Evolutionary conservation across 2,113 vertebrate genomes (phyloP).

Genomic region (Piaya cayana): DNA sequence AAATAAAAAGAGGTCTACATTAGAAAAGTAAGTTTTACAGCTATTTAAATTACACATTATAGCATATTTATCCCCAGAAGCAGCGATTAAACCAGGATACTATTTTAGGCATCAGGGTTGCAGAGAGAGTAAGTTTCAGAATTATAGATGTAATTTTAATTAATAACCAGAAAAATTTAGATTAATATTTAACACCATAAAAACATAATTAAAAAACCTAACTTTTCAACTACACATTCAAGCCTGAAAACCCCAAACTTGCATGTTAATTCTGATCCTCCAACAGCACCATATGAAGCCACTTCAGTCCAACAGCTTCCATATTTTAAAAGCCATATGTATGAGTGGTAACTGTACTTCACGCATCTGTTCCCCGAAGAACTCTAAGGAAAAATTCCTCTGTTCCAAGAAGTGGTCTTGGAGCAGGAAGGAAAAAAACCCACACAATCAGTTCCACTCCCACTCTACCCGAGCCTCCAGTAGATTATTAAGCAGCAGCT

Average conservation of each 20-base stretch:
- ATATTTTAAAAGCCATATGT: constrained; percentile 65
- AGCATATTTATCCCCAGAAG: not conserved
- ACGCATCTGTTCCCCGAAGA: constrained; percentile 56
- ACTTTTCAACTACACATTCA: not conserved
- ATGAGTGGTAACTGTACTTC: constrained; percentile 56
- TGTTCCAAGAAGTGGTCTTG: constrained; percentile 44
- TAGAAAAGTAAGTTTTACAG: constrained; percentile 3
- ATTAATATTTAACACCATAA: not conserved
- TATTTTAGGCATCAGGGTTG: not conserved
- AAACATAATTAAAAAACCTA: not conserved
- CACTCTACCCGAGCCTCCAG: constrained; percentile 8
- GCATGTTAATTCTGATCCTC: constrained; percentile 7
- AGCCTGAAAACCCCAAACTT: constrained; percentile 22
- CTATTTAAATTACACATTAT: not conserved
- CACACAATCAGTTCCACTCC: constrained; percentile 46
- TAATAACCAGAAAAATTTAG: not conserved
- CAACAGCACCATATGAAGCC: constrained; percentile 60
- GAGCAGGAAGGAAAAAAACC: constrained; percentile 49
- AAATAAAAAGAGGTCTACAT: not conserved
- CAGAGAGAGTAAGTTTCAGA: not conserved
- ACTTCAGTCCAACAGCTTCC: constrained; percentile 66
- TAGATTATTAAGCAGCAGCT: constrained; percentile 13
- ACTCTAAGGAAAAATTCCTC: constrained; percentile 50
- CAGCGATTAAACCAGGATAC: not conserved
- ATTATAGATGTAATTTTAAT: not conserved